These are phyloP conservation scores for Alentia gelatinosa DNA, from an alignment of 2,888 invertebrate species.

Conservation along the genomic window DNA sequence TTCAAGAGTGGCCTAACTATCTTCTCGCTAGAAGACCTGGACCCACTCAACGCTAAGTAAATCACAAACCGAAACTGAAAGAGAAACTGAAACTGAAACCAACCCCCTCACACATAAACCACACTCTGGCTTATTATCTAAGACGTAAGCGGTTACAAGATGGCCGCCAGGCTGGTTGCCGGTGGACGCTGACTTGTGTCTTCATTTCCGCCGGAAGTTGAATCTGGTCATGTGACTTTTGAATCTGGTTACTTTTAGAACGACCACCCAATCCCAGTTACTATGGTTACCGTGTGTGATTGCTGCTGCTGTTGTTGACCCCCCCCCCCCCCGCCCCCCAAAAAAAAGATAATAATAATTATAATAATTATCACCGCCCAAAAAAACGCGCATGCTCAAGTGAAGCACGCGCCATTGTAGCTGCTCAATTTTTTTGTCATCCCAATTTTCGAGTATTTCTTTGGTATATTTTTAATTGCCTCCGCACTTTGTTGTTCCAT, in stretches of 20 bases:
- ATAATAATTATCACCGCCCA: too few species aligned
- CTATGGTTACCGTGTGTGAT: constrained; percentile 15
- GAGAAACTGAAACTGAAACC: neutral
- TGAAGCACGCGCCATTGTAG: neutral
- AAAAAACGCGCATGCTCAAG: neutral
- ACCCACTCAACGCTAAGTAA: constrained; percentile 86
- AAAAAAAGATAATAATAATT: too few species aligned
- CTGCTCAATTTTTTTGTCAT: neutral
- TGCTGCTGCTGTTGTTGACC: neutral
- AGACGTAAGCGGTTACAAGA: too few species aligned
- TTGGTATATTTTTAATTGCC: neutral
- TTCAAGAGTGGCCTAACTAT: constrained; percentile 93
- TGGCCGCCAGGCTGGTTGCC: too few species aligned
- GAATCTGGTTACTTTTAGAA: neutral
- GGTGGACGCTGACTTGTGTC: neutral
- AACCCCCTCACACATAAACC: neutral
- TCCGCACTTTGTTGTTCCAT: neutral
- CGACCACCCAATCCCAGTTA: neutral
- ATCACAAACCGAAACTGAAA: neutral
- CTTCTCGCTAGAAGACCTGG: constrained; percentile 95
- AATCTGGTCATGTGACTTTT: constrained; percentile 13
- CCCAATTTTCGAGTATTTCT: neutral
- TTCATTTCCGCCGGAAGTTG: neutral
- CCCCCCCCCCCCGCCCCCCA: neutral
- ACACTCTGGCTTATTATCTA: too few species aligned